Evolutionary conservation across 2,113 vertebrate species (phyloP).

Genomic region (Muntiacus muntjak): DNA sequence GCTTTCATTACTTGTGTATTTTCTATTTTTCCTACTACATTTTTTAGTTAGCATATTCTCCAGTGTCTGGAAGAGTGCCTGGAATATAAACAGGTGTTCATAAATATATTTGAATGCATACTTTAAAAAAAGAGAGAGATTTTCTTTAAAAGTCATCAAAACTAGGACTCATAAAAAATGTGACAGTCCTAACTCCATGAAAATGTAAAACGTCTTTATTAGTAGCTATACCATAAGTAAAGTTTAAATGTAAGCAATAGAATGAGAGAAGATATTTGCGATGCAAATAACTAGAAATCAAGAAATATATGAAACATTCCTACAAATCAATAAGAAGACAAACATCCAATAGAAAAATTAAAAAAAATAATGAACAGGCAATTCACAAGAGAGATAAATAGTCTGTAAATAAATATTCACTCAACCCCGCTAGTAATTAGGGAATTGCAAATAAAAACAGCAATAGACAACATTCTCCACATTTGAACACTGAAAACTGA

Average conservation of each 20-base stretch:
- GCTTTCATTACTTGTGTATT: not conserved
- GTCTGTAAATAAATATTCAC: not conserved
- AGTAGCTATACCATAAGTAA: not conserved
- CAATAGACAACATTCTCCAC: not conserved
- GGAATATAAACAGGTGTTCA: not conserved
- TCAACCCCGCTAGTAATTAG: not conserved
- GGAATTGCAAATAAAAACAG: not conserved
- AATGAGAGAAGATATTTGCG: not conserved
- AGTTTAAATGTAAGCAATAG: not conserved
- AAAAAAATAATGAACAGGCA: not conserved
- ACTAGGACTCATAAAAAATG: not conserved
- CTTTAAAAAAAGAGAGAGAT: not conserved
- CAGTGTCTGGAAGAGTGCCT: not conserved
- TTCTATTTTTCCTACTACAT: not conserved
- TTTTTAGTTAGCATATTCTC: not conserved
- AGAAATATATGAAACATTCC: not conserved
- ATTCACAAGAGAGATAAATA: not conserved
- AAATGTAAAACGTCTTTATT: not conserved
- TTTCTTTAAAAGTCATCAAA: not conserved
- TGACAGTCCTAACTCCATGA: not conserved
- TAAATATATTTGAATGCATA: not conserved
- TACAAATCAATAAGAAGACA: not conserved
- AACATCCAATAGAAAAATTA: not conserved
- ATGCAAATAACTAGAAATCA: not conserved
- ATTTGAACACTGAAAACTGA: not conserved